Evolutionary conservation across 1,140 invertebrate species (phyloP), one percentile per base, ranked within the genome.

Genomic region (Drosophila varians): DNA sequence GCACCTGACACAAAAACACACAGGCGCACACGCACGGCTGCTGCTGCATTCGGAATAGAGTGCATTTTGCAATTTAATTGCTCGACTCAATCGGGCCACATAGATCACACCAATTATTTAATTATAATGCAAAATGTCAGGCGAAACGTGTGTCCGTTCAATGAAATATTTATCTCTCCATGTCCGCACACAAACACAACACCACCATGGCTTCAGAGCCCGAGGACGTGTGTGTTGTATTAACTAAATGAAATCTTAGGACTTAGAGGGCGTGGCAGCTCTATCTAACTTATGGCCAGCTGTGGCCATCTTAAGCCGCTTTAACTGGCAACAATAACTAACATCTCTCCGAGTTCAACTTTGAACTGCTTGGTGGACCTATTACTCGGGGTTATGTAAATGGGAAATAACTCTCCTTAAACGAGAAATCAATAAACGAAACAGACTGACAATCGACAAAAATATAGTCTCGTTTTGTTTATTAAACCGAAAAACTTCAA

Each of bases 41-140:
- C 38, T 31, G 46, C 40, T 74, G 68, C 75, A 77, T 69, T 51
- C 38, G 38, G 46, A 61, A 55, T 40, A 38, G 45, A 43, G 36
- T 18, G 68, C 54, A 79, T 66, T 73, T 69, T 36, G 43, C 54
- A 73, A 76, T 76, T 84, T 69, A 80, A 75, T 88, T 82, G 60
- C 58, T 69, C 62, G 60, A 64, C 55, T 82, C 55, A 80, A 82
- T 68, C 60, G 53, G 43, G 36, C 51, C 34, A 61, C 64, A 79
- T 79, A 83, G 77, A 83, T 88, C 75, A 83, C 74, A 71, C 49
- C 82, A 88, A 82, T 87, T 87, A 88, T 82, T 87, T 77, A 88
- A 87, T 87, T 83, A 88, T 71, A 71, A 79, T 68, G 55, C 57
- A 47, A 73, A 76, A 76, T 76, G 66, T 71, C 55, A 45, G 42